Percentiles rank a stretch among this genome's conserved stretches.
Conservation (phyloP, 2,888 invertebrate genomes). For the Parnassius smintheus region DNA sequence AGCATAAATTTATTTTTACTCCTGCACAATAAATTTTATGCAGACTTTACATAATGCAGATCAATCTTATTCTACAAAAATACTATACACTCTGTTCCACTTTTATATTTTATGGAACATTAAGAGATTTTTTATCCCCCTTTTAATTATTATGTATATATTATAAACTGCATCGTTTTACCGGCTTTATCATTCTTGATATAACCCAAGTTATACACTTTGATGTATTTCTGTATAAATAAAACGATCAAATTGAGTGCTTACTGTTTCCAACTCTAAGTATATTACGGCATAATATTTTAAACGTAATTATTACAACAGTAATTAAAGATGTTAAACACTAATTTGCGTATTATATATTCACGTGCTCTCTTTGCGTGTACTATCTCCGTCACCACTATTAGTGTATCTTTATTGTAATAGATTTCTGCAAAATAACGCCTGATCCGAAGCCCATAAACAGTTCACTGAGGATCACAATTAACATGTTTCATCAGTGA, state of each 20-base stretch:
- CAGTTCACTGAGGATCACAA: too few relatives aligned
- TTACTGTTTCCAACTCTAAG: background rate
- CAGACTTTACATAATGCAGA: slow-evolving; percentile 12
- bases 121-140: slow-evolving; percentile 9
- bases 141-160: slow-evolving; percentile 18
- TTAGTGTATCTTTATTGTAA: too few relatives aligned
- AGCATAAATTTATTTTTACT: slow-evolving; percentile 21
- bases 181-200: slow-evolving; percentile 1
- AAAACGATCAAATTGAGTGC: background rate
- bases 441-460: too few relatives aligned
- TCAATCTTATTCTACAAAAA: slow-evolving; percentile 20
- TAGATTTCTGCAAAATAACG: too few relatives aligned
- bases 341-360: too few relatives aligned
- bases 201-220: slow-evolving; percentile 9
- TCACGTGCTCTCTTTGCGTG: too few relatives aligned
- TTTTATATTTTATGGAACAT: slow-evolving; percentile 14
- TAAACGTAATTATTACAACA: too few relatives aligned
- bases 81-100: slow-evolving; percentile 11
- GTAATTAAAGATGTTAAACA: too few relatives aligned
- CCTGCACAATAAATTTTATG: slow-evolving; percentile 15
- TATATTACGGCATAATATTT: too few relatives aligned
- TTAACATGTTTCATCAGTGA: too few relatives aligned
- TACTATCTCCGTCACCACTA: too few relatives aligned
- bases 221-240: background rate
- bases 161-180: slow-evolving; percentile 13